Conservation (phyloP, 2,797 vertebrate species). For the Manis pentadactyla region DNA sequence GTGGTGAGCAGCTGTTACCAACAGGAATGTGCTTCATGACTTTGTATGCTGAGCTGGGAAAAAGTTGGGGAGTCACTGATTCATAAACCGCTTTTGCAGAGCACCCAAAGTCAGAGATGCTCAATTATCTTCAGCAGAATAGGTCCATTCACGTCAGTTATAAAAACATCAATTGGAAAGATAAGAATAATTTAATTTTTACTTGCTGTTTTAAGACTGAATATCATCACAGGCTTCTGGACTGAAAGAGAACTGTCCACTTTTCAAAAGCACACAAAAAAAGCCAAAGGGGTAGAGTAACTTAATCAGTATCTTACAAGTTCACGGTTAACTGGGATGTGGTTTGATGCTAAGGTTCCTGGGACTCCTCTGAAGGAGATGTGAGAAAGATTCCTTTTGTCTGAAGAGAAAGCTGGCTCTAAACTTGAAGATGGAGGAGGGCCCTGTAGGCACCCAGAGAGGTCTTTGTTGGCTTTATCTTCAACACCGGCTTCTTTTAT, state of each 20-base stretch:
- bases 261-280: not conserved
- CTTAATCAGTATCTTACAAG: not conserved
- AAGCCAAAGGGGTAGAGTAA: not conserved
- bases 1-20: not conserved
- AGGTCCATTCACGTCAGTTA: not conserved
- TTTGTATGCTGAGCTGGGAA: not conserved
- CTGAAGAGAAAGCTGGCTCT: not conserved
- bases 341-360: not conserved
- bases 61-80: not conserved
- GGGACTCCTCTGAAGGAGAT: not conserved
- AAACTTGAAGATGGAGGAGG: not conserved
- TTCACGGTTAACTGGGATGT: not conserved
- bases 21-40: not conserved
- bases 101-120: not conserved
- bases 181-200: constrained; percentile 8
- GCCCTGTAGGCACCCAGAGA: not conserved
- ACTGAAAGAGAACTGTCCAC: not conserved
- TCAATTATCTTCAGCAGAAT: not conserved
- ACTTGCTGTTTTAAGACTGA: not conserved
- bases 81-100: not conserved
- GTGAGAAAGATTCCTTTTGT: not conserved
- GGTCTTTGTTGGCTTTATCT: not conserved
- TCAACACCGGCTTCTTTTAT: not conserved
- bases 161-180: not conserved
- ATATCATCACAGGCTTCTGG: not conserved